Percentiles rank a stretch among this genome's conserved stretches.
Evolutionary conservation across 2,113 vertebrate genomes (phyloP).

Genomic region (Macquaria australasica): DNA sequence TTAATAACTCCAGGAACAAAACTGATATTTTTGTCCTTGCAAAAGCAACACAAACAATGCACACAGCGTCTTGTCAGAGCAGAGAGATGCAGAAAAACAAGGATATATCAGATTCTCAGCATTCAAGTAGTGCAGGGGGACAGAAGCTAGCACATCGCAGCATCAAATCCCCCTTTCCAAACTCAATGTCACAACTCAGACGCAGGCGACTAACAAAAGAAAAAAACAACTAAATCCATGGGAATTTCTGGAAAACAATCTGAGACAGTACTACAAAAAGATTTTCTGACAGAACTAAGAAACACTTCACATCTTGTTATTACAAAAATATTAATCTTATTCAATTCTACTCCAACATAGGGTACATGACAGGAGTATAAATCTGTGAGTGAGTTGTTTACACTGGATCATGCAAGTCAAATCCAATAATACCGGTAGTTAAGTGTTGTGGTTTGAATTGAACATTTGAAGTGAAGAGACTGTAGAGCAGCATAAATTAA

Average conservation of each 20-base stretch:
- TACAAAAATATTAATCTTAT: conserved; percentile 82
- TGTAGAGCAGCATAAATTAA: conserved; percentile 33
- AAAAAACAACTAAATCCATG: conserved; percentile 41
- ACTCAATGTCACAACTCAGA: conserved; percentile 33
- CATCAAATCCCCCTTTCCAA: not conserved
- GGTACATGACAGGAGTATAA: conserved; percentile 37
- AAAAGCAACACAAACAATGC: conserved; percentile 70
- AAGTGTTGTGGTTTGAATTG: not conserved
- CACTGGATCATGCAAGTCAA: conserved; percentile 64
- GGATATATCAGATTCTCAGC: conserved; percentile 25
- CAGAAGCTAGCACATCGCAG: not conserved
- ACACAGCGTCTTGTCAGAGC: conserved; percentile 54
- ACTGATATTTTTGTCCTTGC: not conserved
- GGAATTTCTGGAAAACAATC: conserved; percentile 55
- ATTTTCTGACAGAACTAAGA: conserved; percentile 62
- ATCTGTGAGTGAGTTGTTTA: conserved; percentile 24
- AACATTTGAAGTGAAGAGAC: not conserved
- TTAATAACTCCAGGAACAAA: conserved; percentile 32
- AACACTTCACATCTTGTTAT: conserved; percentile 59
- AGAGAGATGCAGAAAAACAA: conserved; percentile 36
- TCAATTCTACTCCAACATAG: conserved; percentile 53
- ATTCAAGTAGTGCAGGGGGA: conserved; percentile 48
- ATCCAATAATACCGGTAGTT: conserved; percentile 22
- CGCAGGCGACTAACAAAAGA: conserved; percentile 16
- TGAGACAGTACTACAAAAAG: conserved; percentile 59